These are phyloP conservation scores for Helicolenus hilgendorfi DNA, from an alignment of 2,797 vertebrate genomes.

Conservation along the genomic window DNA sequence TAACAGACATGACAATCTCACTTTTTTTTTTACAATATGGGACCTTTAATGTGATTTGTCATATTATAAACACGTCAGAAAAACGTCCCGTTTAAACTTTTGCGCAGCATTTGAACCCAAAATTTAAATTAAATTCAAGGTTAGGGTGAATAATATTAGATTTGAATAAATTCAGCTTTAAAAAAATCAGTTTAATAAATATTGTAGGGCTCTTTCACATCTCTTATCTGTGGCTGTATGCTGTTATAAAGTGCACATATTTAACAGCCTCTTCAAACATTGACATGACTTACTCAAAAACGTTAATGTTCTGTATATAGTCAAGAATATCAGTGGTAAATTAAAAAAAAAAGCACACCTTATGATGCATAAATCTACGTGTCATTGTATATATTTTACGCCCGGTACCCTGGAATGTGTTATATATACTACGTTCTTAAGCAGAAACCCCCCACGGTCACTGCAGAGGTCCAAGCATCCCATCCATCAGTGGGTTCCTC, in stretches of 20 bases:
- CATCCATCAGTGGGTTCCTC: slow-evolving; percentile 90
- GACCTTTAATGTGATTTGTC: not conserved
- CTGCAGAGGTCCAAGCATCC: slow-evolving; percentile 74
- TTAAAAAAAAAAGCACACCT: slow-evolving; percentile 34
- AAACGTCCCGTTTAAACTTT: not conserved
- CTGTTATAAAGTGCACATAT: slow-evolving; percentile 67
- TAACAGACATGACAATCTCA: too few species aligned
- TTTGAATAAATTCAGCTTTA: slow-evolving; percentile 54
- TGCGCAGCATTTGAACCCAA: not conserved
- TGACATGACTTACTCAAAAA: slow-evolving; percentile 27
- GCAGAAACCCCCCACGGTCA: slow-evolving; percentile 66
- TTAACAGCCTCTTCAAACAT: slow-evolving; percentile 43
- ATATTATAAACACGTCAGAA: not conserved
- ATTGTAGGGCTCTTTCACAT: slow-evolving; percentile 65
- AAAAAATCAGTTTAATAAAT: slow-evolving; percentile 59
- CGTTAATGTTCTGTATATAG: slow-evolving; percentile 16
- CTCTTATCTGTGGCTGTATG: slow-evolving; percentile 63
- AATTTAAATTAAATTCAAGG: slow-evolving; percentile 2
- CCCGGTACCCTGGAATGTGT: slow-evolving; percentile 38
- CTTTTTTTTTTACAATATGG: too few species aligned
- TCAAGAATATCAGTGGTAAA: slow-evolving; percentile 10
- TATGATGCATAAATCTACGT: slow-evolving; percentile 27
- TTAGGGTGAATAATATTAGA: slow-evolving; percentile 38
- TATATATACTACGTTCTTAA: slow-evolving; percentile 54
- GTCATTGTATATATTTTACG: slow-evolving; percentile 41